Base-by-base conservation (phyloP, 1,140 invertebrate genomes). In the Achroia grisella region DNA sequence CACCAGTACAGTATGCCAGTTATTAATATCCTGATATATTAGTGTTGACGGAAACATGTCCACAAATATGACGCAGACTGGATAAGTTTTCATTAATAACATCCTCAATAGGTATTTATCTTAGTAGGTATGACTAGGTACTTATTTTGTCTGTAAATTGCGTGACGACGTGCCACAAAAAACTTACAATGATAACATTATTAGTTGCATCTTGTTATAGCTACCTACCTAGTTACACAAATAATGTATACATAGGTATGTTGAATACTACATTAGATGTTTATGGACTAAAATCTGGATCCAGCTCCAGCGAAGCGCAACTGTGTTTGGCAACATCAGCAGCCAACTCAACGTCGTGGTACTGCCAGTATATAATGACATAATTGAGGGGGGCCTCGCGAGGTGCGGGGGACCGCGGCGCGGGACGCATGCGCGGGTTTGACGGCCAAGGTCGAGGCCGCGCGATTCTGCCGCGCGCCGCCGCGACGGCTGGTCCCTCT, bases 391-490 rank as follows among this genome's bases (percentile, higher is more conserved):
- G 68, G 67, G 55, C 35, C 2, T 13, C 8, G 54, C 47, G 60
- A 29, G 54, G 50, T 28, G 51, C 42, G 35, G 47, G 42, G 61
- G 62, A 62, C 62, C 48, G 61, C 45, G 68, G 43, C 50, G 75
- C 69, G 77, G 69, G 73, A 63, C 79, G 79, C 79, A 83, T 81
- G 79, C 79, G 79, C 79, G 66, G 54, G 67, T 84, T 81, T 84
- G 80, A 74, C 77, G 80, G 80, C 80, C 80, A 84, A 84, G 80
- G 80, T 84, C 80, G 80, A 84, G 75, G 80, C 71, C 77, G 77
- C 60, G 70, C 75, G 74, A 84, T 71, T 81, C 77, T 56, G 67
- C 74, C 76, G 80, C 75, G 75, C 77, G 74, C 75, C 72, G 73
- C 60, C 75, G 75, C 69, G 56, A 68, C 66, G 70, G 71, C 63